Conservation (phyloP, 1,140 invertebrate species). For the Brachionus sp. region DNA sequence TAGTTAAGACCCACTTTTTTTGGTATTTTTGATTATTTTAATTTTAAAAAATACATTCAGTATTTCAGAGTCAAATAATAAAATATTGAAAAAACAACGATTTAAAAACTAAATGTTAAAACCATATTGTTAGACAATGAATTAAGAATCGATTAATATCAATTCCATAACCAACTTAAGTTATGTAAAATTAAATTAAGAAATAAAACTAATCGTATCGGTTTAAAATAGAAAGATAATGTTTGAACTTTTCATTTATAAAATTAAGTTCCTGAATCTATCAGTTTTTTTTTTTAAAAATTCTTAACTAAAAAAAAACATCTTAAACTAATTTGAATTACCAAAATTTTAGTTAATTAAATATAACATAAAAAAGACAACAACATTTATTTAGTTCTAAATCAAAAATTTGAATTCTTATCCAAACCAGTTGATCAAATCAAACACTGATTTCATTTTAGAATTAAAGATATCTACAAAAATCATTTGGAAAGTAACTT, state of each 20-base stretch:
- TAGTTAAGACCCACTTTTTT: neutral
- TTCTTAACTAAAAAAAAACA: constrained; percentile 36
- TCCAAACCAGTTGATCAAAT: constrained; percentile 2
- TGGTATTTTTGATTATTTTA: neutral
- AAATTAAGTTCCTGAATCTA: neutral
- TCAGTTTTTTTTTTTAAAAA: neutral
- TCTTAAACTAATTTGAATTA: neutral
- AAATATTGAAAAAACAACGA: constrained; percentile 24
- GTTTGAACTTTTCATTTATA: neutral
- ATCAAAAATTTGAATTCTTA: constrained; percentile 13
- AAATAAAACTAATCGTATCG: constrained; percentile 27
- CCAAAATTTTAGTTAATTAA: constrained; percentile 19
- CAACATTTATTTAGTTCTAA: neutral
- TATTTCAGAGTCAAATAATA: neutral
- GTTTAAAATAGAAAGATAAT: constrained; percentile 3
- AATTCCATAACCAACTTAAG: neutral
- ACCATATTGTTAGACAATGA: neutral
- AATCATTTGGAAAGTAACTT: neutral
- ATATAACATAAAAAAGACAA: constrained; percentile 18
- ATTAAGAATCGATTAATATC: constrained; percentile 17
- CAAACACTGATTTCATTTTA: neutral
- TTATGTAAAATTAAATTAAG: constrained; percentile 14
- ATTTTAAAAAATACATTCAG: neutral
- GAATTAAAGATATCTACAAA: neutral
- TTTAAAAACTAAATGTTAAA: constrained; percentile 2